Evolutionary conservation across 2,888 invertebrate species (phyloP), one percentile per base, ranked within the genome.

Genomic region (Archips xylosteana): DNA sequence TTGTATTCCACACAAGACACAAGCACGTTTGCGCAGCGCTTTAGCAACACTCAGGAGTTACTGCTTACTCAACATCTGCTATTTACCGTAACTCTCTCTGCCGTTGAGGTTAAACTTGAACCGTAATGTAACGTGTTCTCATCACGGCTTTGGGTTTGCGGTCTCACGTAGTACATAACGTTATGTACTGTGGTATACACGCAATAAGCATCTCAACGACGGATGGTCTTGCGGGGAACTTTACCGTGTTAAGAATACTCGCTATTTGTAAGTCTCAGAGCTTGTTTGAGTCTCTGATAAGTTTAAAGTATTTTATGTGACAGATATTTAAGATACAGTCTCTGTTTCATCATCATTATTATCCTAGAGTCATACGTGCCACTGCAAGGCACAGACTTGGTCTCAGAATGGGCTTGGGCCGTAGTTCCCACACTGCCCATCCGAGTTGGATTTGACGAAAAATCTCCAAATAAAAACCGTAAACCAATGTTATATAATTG

Each of bases 121-220:
- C 51, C 61, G 39, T 51, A 23, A 69, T 13, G 32, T 42, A 42
- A 54, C 42, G 57, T 47, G 63, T 45, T 59, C 13, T 65, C 54
- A 54, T 65, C 57, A 57, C 32, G 57, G 13, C 65, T 15, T 15
- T 34, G 15, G 15, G 36, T 54, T 54, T 54, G 51, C 51, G 51
- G 51, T 54, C 15, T 54, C 51, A 23, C 49, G 15, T 9, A 2
- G 51, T 54, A 54, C 9, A 54, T 15, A 51, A 15, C 51, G 51
- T 54, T 54, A 54, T 54, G 9, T 54, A 54, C 15, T 54, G 13
- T 2, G 6, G 23, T 54, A 54, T 23, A 23, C 23, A 54, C 2
- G 15, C 3, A 54, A 54, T 15, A 15, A 2, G 23, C 23, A 54
- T 23, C 0, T 23, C 23, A 23, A 23, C 15, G 9, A 23, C 51